Conservation (phyloP, 2,888 invertebrate genomes). For the Dasypogon diadema region DNA sequence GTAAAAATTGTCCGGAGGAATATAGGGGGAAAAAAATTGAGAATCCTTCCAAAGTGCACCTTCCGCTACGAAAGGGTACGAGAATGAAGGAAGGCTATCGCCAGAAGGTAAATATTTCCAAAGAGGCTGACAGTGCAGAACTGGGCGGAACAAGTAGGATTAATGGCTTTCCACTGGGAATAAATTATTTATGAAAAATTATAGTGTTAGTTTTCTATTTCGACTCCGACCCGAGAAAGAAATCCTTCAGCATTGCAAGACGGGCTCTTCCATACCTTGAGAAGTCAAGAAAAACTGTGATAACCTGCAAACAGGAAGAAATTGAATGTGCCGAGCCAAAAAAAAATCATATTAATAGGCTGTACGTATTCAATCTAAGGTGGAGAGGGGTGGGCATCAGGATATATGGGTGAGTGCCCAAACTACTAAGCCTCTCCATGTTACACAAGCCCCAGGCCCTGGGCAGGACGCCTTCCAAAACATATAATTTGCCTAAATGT, state of each 20-base stretch:
- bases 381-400: not conserved
- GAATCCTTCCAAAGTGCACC: constrained; percentile 27
- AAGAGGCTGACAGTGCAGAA: constrained; percentile 45
- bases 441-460: constrained; percentile 9
- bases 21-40: constrained; percentile 6
- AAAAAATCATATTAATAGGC: constrained; percentile 41
- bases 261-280: not conserved
- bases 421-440: not conserved
- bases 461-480: constrained; percentile 42
- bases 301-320: constrained; percentile 46
- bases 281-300: constrained; percentile 42
- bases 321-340: constrained; percentile 34
- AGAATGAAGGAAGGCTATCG: constrained; percentile 10
- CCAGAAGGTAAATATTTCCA: constrained; percentile 29
- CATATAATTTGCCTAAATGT: constrained; percentile 49
- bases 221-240: not conserved
- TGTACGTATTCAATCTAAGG: not conserved
- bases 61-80: constrained; percentile 5
- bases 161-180: constrained; percentile 47
- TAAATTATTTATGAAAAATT: constrained; percentile 52
- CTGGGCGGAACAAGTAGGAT: constrained; percentile 45
- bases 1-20: constrained; percentile 17
- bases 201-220: constrained; percentile 51
- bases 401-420: constrained; percentile 4
- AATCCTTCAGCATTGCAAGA: not conserved